These are phyloP conservation scores for Panopea generosa DNA, from an alignment of 2,888 invertebrate genomes.

Conservation along the genomic window DNA sequence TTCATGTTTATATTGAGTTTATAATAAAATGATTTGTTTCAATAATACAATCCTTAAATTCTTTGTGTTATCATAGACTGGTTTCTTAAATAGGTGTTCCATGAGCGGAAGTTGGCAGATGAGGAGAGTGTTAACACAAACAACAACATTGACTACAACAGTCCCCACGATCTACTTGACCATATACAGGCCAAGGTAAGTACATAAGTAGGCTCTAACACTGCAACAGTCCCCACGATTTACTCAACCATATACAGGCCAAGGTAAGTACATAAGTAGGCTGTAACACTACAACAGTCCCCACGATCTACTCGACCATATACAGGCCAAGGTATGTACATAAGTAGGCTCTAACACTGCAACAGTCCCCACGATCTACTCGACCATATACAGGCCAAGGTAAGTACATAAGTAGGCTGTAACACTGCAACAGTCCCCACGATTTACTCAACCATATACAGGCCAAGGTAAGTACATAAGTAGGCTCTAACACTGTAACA, in stretches of 20 bases:
- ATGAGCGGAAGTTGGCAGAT: slow-evolving; percentile 77
- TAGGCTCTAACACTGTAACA: slow-evolving; percentile 70
- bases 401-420: too few relatives aligned
- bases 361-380: slow-evolving; percentile 77
- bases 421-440: slow-evolving; percentile 77
- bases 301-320: slow-evolving; percentile 74
- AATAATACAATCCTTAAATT: too few relatives aligned
- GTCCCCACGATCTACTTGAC: slow-evolving; percentile 77
- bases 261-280: too few relatives aligned
- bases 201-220: slow-evolving; percentile 29
- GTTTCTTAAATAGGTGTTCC: slow-evolving; percentile 72
- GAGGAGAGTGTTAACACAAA: slow-evolving; percentile 71
- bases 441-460: slow-evolving; percentile 76
- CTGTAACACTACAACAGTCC: slow-evolving; percentile 78
- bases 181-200: slow-evolving; percentile 74
- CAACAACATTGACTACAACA: slow-evolving; percentile 72
- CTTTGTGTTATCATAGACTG: too few relatives aligned
- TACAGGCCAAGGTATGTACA: slow-evolving; percentile 71
- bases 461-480: slow-evolving; percentile 62
- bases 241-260: slow-evolving; percentile 74
- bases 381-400: slow-evolving; percentile 75
- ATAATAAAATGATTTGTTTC: too few relatives aligned
- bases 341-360: slow-evolving; percentile 51
- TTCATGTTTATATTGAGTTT: too few relatives aligned
- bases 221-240: slow-evolving; percentile 76